Evolutionary conservation across 1,140 invertebrate species (phyloP).

Genomic region (Drosophila melanica): DNA sequence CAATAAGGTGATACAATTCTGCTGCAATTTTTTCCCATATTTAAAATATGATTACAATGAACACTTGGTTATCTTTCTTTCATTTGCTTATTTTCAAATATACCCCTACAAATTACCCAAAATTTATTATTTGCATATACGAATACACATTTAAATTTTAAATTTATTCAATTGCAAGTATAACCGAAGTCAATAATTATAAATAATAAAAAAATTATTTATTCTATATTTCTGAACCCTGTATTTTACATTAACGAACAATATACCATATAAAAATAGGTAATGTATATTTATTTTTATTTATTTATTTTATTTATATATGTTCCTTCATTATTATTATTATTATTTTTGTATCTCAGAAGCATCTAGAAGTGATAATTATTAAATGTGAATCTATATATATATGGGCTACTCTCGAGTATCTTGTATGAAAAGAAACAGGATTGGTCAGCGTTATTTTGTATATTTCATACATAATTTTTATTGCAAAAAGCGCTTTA

Average conservation of each 20-base stretch:
- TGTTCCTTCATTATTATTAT: neutral
- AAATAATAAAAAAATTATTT: neutral
- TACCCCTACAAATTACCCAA: neutral
- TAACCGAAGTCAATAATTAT: neutral
- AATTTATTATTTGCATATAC: neutral
- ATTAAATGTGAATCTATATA: conserved; percentile 18
- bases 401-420: conserved; percentile 31
- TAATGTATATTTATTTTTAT: conserved; percentile 2
- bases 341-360: conserved; percentile 9
- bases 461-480: conserved; percentile 69
- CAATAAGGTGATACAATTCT: conserved; percentile 25
- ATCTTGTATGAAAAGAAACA: conserved; percentile 67
- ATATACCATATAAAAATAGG: conserved; percentile 3
- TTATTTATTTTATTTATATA: conserved; percentile 5
- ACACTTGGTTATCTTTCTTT: conserved; percentile 8
- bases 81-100: neutral
- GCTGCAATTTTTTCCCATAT: conserved; percentile 31
- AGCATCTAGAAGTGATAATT: conserved; percentile 34
- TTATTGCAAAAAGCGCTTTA: conserved; percentile 84
- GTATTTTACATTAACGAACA: neutral
- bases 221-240: neutral
- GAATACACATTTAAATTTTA: neutral
- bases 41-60: conserved; percentile 2
- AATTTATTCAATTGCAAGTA: conserved; percentile 3
- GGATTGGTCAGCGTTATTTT: conserved; percentile 61